Conservation (phyloP, 2,888 invertebrate species). For the Aporophyla lueneburgensis region DNA sequence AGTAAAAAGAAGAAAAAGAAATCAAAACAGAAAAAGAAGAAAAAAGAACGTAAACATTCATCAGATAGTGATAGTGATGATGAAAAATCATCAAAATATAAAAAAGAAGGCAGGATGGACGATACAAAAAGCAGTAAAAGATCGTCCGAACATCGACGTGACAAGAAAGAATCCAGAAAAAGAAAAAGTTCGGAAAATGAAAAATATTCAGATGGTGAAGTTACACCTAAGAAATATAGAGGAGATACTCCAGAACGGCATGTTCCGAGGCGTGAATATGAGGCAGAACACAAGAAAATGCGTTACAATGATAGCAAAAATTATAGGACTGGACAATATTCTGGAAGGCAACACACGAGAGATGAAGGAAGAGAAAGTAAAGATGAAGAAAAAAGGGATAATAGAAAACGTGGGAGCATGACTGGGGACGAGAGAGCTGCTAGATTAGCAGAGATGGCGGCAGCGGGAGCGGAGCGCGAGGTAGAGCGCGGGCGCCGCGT, state of each 20-base stretch:
- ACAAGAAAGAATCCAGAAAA: constrained; percentile 65
- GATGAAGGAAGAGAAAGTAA: constrained; percentile 57
- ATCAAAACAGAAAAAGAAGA: constrained; percentile 76
- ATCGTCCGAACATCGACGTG: constrained; percentile 31
- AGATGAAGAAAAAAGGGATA: constrained; percentile 63
- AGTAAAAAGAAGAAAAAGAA: constrained; percentile 78
- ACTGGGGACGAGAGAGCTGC: constrained; percentile 91
- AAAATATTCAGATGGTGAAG: constrained; percentile 60
- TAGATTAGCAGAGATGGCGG: constrained; percentile 94
- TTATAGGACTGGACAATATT: constrained; percentile 30
- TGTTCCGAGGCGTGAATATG: constrained; percentile 55
- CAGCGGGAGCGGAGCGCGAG: constrained; percentile 94
- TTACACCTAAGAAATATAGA: constrained; percentile 64
- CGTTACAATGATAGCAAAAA: constrained; percentile 41
- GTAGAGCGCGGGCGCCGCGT: constrained; percentile 92
- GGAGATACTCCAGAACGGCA: constrained; percentile 65
- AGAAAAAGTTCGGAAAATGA: constrained; percentile 64
- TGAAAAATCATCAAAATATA: constrained; percentile 53
- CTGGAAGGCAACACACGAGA: constrained; percentile 35
- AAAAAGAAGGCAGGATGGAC: constrained; percentile 50
- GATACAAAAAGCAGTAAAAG: constrained; percentile 40
- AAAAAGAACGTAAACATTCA: constrained; percentile 64
- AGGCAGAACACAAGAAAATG: constrained; percentile 68
- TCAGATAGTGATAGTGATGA: constrained; percentile 46
- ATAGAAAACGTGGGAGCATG: constrained; percentile 67